A percentile compares a stretch with the other conserved stretches of the same genome.
These are phyloP conservation scores for Rhinichthys klamathensis DNA, from an alignment of 2,113 vertebrate species.

Conservation along the genomic window DNA sequence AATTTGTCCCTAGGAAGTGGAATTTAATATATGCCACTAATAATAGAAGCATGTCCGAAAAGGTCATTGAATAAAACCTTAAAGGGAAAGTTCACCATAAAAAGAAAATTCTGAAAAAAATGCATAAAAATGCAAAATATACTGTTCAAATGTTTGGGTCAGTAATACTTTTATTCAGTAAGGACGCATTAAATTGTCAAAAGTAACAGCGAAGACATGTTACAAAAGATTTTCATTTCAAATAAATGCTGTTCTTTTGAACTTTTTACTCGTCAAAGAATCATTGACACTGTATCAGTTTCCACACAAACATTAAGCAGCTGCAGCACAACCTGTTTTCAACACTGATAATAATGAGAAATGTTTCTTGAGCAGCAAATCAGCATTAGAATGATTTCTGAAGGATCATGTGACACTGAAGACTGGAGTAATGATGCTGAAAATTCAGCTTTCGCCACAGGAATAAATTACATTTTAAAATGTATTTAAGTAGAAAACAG, in stretches of 20 bases:
- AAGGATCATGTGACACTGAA: neutral
- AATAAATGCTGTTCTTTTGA: neutral
- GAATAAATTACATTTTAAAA: neutral
- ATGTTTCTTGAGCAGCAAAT: neutral
- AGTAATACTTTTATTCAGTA: neutral
- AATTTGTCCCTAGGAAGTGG: neutral
- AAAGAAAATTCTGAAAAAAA: too few relatives aligned
- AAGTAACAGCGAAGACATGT: neutral
- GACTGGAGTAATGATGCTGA: neutral
- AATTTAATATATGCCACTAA: slow-evolving; percentile 16
- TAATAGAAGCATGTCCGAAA: neutral
- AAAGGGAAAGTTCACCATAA: neutral
- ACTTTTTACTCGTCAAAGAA: neutral
- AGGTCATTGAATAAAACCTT: neutral
- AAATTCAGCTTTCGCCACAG: neutral
- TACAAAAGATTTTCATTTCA: neutral
- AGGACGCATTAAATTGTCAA: neutral
- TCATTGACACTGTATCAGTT: neutral
- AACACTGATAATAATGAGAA: neutral
- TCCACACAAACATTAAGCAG: neutral
- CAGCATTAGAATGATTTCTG: neutral
- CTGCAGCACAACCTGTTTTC: neutral
- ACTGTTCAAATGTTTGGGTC: neutral
- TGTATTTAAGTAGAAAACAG: too few relatives aligned
- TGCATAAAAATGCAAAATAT: neutral